Conservation (phyloP, 2,797 vertebrate genomes). For the Paratrypauchen microcephalus region DNA sequence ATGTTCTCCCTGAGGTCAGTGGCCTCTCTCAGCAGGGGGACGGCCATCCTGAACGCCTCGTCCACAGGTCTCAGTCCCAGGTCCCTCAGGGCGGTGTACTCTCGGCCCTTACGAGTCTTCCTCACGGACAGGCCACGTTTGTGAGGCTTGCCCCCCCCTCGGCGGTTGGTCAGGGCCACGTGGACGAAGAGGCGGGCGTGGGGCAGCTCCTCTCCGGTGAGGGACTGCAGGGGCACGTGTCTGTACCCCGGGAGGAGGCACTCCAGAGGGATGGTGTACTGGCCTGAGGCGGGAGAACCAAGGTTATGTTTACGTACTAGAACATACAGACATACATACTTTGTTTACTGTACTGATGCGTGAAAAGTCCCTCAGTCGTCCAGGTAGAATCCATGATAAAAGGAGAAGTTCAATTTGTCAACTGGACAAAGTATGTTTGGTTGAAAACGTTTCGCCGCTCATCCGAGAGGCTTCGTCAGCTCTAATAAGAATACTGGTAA, state of each 20-base stretch:
- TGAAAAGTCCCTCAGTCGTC: too few relatives aligned
- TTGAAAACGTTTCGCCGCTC: too few relatives aligned
- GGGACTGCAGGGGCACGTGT: conserved; percentile 87
- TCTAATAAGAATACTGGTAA: too few relatives aligned
- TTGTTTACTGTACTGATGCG: too few relatives aligned
- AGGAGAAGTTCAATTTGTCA: too few relatives aligned
- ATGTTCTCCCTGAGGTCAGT: conserved; percentile 93
- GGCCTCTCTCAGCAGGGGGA: conserved; percentile 86
- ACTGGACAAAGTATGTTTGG: too few relatives aligned
- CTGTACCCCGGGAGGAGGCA: conserved; percentile 92
- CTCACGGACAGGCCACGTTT: conserved; percentile 92
- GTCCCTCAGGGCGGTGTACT: conserved; percentile 90
- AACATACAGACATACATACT: too few relatives aligned
- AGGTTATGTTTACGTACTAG: neutral
- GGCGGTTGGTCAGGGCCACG: conserved; percentile 92
- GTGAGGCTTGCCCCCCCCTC: conserved; percentile 93
- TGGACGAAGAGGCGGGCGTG: conserved; percentile 91
- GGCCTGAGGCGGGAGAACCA: conserved; percentile 66
- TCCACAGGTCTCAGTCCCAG: conserved; percentile 88
- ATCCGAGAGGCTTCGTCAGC: too few relatives aligned
- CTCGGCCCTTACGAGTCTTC: conserved; percentile 87
- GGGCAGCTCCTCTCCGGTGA: conserved; percentile 87
- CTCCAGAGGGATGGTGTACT: conserved; percentile 92
- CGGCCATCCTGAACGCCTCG: conserved; percentile 90
- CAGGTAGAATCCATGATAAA: too few relatives aligned